Percentiles rank a stretch among this genome's conserved stretches.
These are phyloP conservation scores for Pomatorhinus ruficollis DNA, from an alignment of 2,113 vertebrate genomes.

Conservation along the genomic window DNA sequence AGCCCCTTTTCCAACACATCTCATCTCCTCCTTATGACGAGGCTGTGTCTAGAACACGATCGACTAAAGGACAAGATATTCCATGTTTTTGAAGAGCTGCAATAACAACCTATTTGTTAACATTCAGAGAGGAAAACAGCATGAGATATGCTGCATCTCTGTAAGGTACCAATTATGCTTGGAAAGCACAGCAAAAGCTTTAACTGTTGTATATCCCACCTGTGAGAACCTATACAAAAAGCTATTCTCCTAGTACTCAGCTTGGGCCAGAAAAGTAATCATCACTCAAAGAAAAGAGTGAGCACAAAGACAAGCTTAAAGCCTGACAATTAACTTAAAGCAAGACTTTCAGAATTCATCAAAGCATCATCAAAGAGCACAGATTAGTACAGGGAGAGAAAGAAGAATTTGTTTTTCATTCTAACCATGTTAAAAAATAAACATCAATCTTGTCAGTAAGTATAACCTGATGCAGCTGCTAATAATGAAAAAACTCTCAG, in stretches of 20 bases:
- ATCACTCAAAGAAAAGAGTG: neutral
- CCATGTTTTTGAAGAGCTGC: neutral
- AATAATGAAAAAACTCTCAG: neutral
- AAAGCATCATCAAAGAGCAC: neutral
- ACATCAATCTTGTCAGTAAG: neutral
- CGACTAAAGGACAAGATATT: neutral
- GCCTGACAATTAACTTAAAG: neutral
- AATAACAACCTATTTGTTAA: neutral
- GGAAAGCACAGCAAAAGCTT: constrained; percentile 8
- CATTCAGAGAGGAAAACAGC: neutral
- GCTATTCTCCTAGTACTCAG: neutral
- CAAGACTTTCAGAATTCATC: neutral
- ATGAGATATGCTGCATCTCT: neutral
- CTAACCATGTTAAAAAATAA: neutral
- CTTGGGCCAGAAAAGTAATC: neutral
- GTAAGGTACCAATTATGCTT: neutral
- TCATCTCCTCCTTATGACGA: neutral
- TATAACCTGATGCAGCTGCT: neutral
- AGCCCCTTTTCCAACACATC: neutral
- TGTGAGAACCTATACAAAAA: neutral
- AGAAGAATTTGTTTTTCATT: neutral
- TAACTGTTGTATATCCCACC: neutral
- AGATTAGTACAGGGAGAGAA: neutral
- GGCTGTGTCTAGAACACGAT: neutral
- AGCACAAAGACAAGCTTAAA: neutral